Evolutionary conservation across 2,888 invertebrate species (phyloP).

Genomic region (Eueremaeus valkanovi): DNA sequence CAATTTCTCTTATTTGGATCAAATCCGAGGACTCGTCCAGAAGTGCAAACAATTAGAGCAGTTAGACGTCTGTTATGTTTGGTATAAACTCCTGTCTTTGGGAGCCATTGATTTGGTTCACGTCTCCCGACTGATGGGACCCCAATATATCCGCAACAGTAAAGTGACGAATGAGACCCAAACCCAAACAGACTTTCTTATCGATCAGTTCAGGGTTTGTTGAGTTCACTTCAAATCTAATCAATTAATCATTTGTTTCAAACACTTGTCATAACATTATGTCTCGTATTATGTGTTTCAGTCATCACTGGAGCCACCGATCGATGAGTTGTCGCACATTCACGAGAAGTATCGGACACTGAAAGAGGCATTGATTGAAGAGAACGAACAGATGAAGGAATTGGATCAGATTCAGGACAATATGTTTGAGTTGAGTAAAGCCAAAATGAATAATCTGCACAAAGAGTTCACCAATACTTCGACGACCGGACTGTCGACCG

Average conservation of each 20-base stretch:
- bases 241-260: neutral
- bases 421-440: conserved; percentile 8
- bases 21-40: neutral
- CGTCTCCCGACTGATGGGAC: conserved; percentile 17
- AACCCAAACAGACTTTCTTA: neutral
- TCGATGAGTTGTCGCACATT: conserved; percentile 22
- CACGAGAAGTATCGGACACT: conserved; percentile 12
- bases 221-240: neutral
- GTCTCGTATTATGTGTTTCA: neutral
- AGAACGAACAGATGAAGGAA: neutral
- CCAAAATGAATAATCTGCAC: neutral
- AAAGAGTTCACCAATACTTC: conserved; percentile 19
- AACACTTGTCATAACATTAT: neutral
- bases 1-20: neutral
- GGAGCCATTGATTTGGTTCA: conserved; percentile 22
- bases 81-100: conserved; percentile 22
- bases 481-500: neutral
- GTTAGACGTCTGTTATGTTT: conserved; percentile 19
- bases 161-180: neutral
- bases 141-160: neutral
- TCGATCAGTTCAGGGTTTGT: conserved; percentile 9
- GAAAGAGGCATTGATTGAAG: conserved; percentile 9
- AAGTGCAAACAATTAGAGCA: conserved; percentile 3
- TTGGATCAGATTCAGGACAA: conserved; percentile 1
- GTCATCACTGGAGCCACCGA: neutral